These are phyloP conservation scores for Drosophila ambigua DNA, from an alignment of 1,140 invertebrate species.

Conservation along the genomic window DNA sequence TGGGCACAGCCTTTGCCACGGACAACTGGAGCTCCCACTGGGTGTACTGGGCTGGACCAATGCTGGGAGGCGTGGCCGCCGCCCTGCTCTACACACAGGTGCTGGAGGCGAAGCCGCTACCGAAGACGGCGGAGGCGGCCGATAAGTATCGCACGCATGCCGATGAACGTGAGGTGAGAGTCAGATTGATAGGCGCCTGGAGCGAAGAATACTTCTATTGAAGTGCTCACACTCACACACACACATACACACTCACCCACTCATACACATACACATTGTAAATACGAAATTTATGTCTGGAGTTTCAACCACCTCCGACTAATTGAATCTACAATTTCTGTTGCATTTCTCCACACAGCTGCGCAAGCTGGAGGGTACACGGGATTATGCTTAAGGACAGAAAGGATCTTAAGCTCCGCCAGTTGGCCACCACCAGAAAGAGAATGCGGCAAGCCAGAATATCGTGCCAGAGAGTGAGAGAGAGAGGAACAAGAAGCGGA, in stretches of 20 bases:
- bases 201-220: constrained; percentile 75
- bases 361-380: constrained; percentile 75
- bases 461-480: not conserved
- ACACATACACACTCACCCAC: constrained; percentile 19
- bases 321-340: constrained; percentile 6
- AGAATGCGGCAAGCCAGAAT: too few relatives aligned
- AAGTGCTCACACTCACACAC: constrained; percentile 15
- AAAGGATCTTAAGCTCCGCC: not conserved
- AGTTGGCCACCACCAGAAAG: not conserved
- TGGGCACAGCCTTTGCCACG: constrained; percentile 93
- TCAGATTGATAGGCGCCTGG: constrained; percentile 67
- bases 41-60: constrained; percentile 95
- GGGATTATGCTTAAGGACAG: constrained; percentile 69
- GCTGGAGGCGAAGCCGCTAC: constrained; percentile 83
- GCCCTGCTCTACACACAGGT: constrained; percentile 89
- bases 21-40: constrained; percentile 91
- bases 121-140: constrained; percentile 61
- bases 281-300: not conserved
- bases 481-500: constrained; percentile 19
- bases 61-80: constrained; percentile 91
- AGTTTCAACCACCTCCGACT: not conserved
- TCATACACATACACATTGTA: constrained; percentile 11
- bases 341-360: constrained; percentile 44
- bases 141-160: constrained; percentile 83
- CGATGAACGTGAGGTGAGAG: constrained; percentile 83